Base-by-base conservation (phyloP, 2,888 invertebrate species). In the Operophtera brumata region DNA sequence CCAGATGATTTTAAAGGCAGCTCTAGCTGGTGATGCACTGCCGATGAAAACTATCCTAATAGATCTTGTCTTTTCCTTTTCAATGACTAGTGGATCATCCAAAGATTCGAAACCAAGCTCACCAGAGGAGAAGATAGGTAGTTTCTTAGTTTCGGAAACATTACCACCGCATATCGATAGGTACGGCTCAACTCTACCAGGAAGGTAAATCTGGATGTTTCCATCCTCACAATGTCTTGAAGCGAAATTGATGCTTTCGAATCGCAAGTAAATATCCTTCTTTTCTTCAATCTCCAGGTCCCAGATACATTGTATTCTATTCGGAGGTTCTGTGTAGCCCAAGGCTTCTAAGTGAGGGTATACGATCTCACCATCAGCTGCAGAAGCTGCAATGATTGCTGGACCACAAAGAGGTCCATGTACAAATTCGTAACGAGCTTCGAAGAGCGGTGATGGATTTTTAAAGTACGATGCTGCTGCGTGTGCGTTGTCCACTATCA, bases 361-460 rank as follows among this genome's bases (percentile, higher is more conserved):
- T 26, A 95, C 94, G n/a, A 96, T 94, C 79, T 96, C 96, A 0
- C 96, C 96, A 69, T 96, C 96, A 0, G 95, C 94, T 0, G 94
- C 93, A 0, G 65, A 62, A 3, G 96, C 95, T 6, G 94, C 94
- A 42, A 96, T 83, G 3, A 95, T 92, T 0, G 96, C 94, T 0
- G 96, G 96, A 0, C 97, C 97, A 74, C 97, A 97, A 0, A 96
- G 86, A 0, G 96, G 96, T 0, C 96, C 96, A 68, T 97, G 97
- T 1, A 96, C 96, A 73, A 97, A 97, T 76, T 96, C 96, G 76
- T 96, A 97, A 5, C 93, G 92, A 0, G 97, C 97, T 79, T 96
- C 95, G 74, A 97, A 97, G 4, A 97, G 89, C 0, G 97, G 95
- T 32, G 93, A 92, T 2, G 94, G 92, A 71, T 96, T 95, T 78